Conservation (phyloP, 2,113 vertebrate genomes). For the Stictonetta naevosa region DNA sequence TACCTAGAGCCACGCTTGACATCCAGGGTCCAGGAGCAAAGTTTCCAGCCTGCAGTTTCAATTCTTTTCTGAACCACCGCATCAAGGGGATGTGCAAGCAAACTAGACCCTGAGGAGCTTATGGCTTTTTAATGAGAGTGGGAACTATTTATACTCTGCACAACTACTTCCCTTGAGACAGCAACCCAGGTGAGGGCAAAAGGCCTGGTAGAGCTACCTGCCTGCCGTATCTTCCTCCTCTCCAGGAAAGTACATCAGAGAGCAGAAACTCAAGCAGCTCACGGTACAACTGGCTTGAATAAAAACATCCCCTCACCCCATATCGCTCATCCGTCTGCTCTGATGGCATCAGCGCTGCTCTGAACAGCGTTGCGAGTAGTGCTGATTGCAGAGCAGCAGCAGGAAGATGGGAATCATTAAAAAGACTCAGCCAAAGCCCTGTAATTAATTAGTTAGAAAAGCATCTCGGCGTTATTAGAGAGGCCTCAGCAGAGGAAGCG, state of each 20-base stretch:
- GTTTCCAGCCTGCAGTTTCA: not conserved
- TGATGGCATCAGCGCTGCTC: constrained; percentile 24
- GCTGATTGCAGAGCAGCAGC: constrained; percentile 72
- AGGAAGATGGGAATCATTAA: constrained; percentile 69
- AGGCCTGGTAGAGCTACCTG: not conserved
- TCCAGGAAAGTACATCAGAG: not conserved
- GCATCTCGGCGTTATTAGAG: constrained; percentile 47
- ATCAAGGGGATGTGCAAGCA: not conserved
- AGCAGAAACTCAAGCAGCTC: constrained; percentile 25
- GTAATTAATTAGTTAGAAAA: constrained; percentile 74
- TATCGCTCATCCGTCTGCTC: not conserved
- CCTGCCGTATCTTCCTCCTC: not conserved
- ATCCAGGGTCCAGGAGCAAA: not conserved
- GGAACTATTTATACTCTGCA: not conserved
- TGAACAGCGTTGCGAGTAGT: constrained; percentile 56
- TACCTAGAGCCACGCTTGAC: not conserved
- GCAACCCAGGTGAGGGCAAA: not conserved
- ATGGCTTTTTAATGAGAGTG: not conserved
- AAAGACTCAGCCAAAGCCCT: constrained; percentile 50
- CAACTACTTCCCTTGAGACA: not conserved
- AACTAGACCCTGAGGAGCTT: not conserved
- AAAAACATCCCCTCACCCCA: not conserved
- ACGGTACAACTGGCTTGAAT: not conserved
- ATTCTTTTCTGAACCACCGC: not conserved
- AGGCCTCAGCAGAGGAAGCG: constrained; percentile 48